Base-by-base conservation (phyloP, 2,113 vertebrate species). In the Trinectes maculatus region DNA sequence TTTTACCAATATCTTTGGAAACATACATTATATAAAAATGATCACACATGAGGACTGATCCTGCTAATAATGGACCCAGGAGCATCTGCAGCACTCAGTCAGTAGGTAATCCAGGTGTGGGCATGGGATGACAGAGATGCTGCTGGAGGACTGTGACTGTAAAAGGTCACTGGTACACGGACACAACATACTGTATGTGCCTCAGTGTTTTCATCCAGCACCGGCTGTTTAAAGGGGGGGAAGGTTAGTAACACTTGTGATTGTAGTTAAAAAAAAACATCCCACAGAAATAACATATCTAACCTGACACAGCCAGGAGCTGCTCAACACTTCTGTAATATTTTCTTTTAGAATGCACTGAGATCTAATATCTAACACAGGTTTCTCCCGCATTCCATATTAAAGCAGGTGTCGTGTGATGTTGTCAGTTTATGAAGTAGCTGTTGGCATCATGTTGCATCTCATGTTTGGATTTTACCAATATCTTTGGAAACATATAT, bases 401-500 rank as follows among this genome's bases (percentile, higher is more conserved):
- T n/a, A n/a, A n/a, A n/a, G n/a, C n/a, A n/a, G n/a, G n/a, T n/a
- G n/a, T n/a, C n/a, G n/a, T n/a, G n/a, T n/a, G n/a, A n/a, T n/a
- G n/a, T n/a, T n/a, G n/a, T n/a, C n/a, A n/a, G n/a, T n/a, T n/a
- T n/a, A n/a, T n/a, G n/a, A n/a, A n/a, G n/a, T n/a, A n/a, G n/a
- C n/a, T n/a, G n/a, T n/a, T n/a, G n/a, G n/a, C n/a, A n/a, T n/a
- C n/a, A n/a, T n/a, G 26, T 18, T 61, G 37, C 10, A 31, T 39
- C 44, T 36, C 18, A 46, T 16, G 40, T 39, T 11, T 4, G 0
- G 5, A 24, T 19, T 59, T 22, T 26, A 36, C 19, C 22, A 42
- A 16, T 7, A 18, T 57, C 24, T 7, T 64, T 77, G 65, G 61
- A 80, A 61, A 71, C 63, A 9, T 15, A 33, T 26, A 43, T 25